Evolutionary conservation across 1,140 invertebrate species (phyloP).

Genomic region (Ephestia elutella): DNA sequence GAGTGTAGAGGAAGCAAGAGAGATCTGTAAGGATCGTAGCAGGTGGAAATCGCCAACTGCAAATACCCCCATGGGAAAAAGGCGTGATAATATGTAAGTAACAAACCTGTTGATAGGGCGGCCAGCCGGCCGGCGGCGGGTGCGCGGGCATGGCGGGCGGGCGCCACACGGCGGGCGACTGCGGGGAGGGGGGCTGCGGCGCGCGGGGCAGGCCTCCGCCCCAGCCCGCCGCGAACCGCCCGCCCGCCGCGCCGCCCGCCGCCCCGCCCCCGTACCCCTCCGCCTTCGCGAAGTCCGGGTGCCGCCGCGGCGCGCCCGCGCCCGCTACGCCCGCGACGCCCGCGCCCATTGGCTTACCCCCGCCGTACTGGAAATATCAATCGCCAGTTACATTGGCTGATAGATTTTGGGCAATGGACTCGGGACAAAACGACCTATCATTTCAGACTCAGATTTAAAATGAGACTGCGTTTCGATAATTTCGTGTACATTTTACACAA

Average conservation of each 20-base stretch:
- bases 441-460: background rate
- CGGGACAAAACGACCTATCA: background rate
- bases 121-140: conserved; percentile 42
- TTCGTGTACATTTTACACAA: too few species aligned
- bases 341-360: conserved; percentile 32
- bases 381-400: background rate
- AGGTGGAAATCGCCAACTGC: too few species aligned
- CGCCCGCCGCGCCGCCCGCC: conserved; percentile 24
- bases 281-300: conserved; percentile 88
- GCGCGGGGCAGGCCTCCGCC: conserved; percentile 34
- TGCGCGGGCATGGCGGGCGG: conserved; percentile 35
- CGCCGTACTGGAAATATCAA: conserved; percentile 34
- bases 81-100: too few species aligned
- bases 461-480: too few species aligned
- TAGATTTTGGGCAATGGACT: background rate
- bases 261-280: conserved; percentile 78
- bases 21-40: too few species aligned
- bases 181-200: conserved; percentile 42
- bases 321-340: conserved; percentile 14
- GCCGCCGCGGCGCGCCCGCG: conserved; percentile 81
- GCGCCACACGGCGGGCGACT: conserved; percentile 31
- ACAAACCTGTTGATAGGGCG: conserved; percentile 49
- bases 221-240: conserved; percentile 66
- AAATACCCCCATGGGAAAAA: too few species aligned
- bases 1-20: too few species aligned